Percentiles rank a stretch among this genome's conserved stretches.
These are phyloP conservation scores for Garra rufa DNA, from an alignment of 2,113 vertebrate genomes.

Conservation along the genomic window DNA sequence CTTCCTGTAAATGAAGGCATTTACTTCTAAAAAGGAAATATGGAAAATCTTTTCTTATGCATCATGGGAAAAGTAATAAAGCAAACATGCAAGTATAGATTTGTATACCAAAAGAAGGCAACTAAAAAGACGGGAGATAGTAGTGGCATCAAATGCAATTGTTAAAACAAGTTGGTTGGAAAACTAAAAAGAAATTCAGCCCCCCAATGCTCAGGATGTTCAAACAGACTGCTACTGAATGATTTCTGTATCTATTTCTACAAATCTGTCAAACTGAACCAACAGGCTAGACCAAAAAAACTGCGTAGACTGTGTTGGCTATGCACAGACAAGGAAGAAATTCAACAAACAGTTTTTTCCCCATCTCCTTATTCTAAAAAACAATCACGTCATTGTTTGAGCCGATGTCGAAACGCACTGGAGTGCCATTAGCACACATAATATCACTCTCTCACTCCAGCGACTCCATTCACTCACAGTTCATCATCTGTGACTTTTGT, in stretches of 20 bases:
- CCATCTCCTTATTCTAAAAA: neutral
- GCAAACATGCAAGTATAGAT: neutral
- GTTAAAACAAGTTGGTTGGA: neutral
- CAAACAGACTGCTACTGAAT: neutral
- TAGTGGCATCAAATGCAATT: neutral
- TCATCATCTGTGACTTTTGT: neutral
- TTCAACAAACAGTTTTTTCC: conserved; percentile 15
- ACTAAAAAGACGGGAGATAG: neutral
- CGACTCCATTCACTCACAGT: conserved; percentile 12
- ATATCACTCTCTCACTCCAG: conserved; percentile 17
- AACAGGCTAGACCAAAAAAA: neutral
- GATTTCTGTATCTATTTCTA: neutral
- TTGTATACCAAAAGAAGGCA: neutral
- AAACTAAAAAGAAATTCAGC: neutral
- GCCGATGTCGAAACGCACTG: conserved; percentile 37
- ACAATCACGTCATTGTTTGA: conserved; percentile 49
- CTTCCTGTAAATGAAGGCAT: neutral
- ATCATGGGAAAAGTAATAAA: neutral
- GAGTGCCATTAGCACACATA: conserved; percentile 7
- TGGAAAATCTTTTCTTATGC: neutral
- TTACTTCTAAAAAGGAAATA: neutral
- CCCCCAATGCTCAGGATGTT: neutral
- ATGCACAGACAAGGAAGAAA: conserved; percentile 19
- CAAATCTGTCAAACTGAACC: neutral
- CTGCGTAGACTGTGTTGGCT: neutral